Conservation (phyloP, 2,113 vertebrate species). For the Eurypyga helias region DNA sequence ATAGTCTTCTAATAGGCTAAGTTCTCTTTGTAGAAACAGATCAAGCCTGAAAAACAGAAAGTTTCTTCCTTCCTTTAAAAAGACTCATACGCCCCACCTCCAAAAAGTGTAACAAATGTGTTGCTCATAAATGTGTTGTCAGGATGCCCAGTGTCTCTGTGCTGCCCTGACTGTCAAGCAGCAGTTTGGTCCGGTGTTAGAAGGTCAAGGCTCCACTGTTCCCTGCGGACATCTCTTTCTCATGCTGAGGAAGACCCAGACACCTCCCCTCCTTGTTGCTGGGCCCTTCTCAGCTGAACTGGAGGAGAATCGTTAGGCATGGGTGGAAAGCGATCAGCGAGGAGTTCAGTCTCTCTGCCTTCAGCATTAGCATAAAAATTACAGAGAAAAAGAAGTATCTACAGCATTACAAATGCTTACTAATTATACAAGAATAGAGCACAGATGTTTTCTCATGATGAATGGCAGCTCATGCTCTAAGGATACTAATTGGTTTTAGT, state of each 20-base stretch:
- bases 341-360: background rate
- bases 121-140: background rate
- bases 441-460: background rate
- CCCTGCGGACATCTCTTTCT: background rate
- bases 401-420: background rate
- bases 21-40: background rate
- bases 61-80: background rate
- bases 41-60: background rate
- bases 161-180: background rate
- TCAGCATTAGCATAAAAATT: background rate
- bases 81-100: fast-evolving
- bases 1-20: background rate
- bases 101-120: background rate
- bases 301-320: background rate
- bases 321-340: fast-evolving
- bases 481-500: background rate
- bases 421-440: background rate
- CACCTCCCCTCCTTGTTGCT: background rate
- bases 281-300: background rate
- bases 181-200: background rate
- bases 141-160: background rate
- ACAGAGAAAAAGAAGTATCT: background rate
- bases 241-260: background rate
- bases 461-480: background rate
- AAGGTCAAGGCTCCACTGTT: background rate